Evolutionary conservation across 2,797 vertebrate genomes (phyloP), one percentile per base, ranked within the genome.

Genomic region (Labroides dimidiatus): DNA sequence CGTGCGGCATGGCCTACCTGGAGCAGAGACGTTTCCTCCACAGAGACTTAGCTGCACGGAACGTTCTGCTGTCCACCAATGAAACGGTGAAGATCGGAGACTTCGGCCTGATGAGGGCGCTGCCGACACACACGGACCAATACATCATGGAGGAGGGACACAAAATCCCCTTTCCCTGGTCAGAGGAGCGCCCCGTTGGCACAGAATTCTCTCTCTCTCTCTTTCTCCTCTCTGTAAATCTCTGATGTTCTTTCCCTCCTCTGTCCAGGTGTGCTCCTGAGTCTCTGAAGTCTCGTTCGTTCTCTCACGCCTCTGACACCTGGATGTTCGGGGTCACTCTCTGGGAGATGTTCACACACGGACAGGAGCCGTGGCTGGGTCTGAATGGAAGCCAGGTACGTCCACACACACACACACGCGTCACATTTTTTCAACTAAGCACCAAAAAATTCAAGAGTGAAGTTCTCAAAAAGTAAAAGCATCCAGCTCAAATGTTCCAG

Each of bases 341-440:
- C 51, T 99, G 98, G 97, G 98, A 99, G 91, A 99, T 99, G 98
- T 99, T 99, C 87, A 97, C 96, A 11, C 98, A 99, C 0, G 98
- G 98, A 54, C 97, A 98, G 88, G 98, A 99, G 84, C 98, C 98
- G 9, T 99, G 98, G 97, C 86, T 96, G 6, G 97, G 97, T 77
- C 96, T 99, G 6, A 99, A 97, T 0, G 97, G 98, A 58, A 99
- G 97, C 80, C 98, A 99, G 96, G 98, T 97, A 73, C 47, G 7
- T 11, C 33, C 7, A 33, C 30, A 33, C 30, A 33, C 30, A 33
- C 30, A 33, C 7, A 3, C 27, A 27, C n/a, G n/a, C n/a, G n/a
- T n/a, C n/a, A n/a, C n/a, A n/a, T n/a, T n/a, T n/a, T n/a, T n/a
- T n/a, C n/a, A n/a, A n/a, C n/a, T n/a, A n/a, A n/a, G n/a, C n/a